These are phyloP conservation scores for Anaspis maculata DNA, from an alignment of 2,888 invertebrate species.

Conservation along the genomic window DNA sequence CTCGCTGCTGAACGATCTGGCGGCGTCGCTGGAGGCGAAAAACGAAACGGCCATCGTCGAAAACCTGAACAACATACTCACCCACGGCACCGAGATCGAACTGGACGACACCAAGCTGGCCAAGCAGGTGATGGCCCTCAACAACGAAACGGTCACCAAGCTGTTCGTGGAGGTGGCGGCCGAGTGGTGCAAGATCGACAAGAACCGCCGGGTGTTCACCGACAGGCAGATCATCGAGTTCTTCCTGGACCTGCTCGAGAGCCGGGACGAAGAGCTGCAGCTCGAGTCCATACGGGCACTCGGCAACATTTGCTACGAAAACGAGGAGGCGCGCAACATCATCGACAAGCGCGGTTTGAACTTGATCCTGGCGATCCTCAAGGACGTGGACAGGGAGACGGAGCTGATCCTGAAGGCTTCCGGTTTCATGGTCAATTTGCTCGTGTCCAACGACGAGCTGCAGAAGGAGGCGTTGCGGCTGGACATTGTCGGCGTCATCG, in stretches of 20 bases:
- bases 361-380: slow-evolving; percentile 28
- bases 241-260: slow-evolving; percentile 50
- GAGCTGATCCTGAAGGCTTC: slow-evolving; percentile 49
- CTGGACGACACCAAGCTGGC: slow-evolving; percentile 44
- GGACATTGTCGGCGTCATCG: slow-evolving; percentile 47
- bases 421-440: slow-evolving; percentile 73
- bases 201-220: slow-evolving; percentile 64
- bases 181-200: slow-evolving; percentile 71
- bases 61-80: slow-evolving; percentile 2
- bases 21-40: neutral
- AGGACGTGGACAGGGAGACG: slow-evolving; percentile 22
- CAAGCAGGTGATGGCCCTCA: slow-evolving; percentile 19
- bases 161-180: slow-evolving; percentile 65
- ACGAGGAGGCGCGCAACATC: slow-evolving; percentile 59
- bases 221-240: slow-evolving; percentile 51
- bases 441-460: slow-evolving; percentile 62
- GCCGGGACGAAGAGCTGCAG: slow-evolving; percentile 46
- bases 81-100: slow-evolving; percentile 42
- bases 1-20: neutral
- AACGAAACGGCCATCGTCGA: slow-evolving; percentile 7
- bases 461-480: slow-evolving; percentile 52
- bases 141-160: slow-evolving; percentile 46
- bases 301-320: slow-evolving; percentile 84
- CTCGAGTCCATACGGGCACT: slow-evolving; percentile 76
- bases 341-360: slow-evolving; percentile 33